Evolutionary conservation across 2,797 vertebrate species (phyloP).

Genomic region (Pempheris klunzingeri): DNA sequence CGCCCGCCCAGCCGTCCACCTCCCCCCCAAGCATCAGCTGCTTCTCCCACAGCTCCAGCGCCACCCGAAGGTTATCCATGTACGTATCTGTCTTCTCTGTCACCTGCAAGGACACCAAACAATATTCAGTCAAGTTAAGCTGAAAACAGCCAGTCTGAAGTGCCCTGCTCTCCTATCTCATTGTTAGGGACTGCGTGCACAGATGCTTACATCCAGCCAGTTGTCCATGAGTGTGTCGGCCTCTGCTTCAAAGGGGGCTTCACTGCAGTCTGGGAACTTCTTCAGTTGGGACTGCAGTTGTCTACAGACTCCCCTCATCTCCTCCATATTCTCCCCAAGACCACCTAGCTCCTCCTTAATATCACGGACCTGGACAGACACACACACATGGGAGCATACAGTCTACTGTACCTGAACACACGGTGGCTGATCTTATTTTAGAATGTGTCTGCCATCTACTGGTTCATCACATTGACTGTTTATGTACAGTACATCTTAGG

Average conservation of each 20-base stretch:
- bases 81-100: constrained; percentile 93
- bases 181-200: not conserved
- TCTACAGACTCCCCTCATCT: constrained; percentile 90
- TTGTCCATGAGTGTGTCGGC: constrained; percentile 92
- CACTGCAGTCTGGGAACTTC: constrained; percentile 91
- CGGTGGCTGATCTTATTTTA: not conserved
- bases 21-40: constrained; percentile 87
- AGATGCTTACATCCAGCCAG: constrained; percentile 94
- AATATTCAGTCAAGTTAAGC: not conserved
- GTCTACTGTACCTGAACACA: not conserved
- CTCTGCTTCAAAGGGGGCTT: constrained; percentile 90
- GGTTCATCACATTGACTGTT: not conserved
- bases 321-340: constrained; percentile 88
- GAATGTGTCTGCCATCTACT: constrained; percentile 28
- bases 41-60: constrained; percentile 94
- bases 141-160: too few species aligned
- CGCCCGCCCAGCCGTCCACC: constrained; percentile 87
- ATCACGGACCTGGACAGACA: constrained; percentile 84
- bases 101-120: constrained; percentile 80
- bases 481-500: not conserved
- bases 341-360: constrained; percentile 90
- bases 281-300: constrained; percentile 93
- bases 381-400: not conserved
- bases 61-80: constrained; percentile 90
- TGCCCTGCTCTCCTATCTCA: not conserved